Conservation (phyloP, 2,113 vertebrate genomes). For the Salvator merianae region DNA sequence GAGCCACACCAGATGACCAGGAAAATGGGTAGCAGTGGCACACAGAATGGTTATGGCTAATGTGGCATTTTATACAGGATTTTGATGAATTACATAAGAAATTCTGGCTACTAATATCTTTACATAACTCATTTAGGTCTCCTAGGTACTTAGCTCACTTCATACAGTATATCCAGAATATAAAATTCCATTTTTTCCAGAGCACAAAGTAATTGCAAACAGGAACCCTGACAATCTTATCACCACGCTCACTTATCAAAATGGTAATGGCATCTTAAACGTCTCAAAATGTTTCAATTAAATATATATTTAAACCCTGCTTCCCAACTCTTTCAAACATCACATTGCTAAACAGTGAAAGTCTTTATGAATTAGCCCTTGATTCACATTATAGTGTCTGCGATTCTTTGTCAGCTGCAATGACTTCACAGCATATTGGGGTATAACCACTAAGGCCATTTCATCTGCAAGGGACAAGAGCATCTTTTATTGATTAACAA, state of each 20-base stretch:
- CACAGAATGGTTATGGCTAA: too few species aligned
- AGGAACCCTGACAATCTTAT: background rate
- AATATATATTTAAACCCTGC: slow-evolving; percentile 55
- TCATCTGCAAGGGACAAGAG: slow-evolving; percentile 28
- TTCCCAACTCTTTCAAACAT: slow-evolving; percentile 56
- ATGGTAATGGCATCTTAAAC: slow-evolving; percentile 28
- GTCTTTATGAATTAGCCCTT: slow-evolving; percentile 56
- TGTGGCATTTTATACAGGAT: too few species aligned
- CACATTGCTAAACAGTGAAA: slow-evolving; percentile 60
- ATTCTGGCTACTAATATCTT: too few species aligned
- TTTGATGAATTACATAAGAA: too few species aligned
- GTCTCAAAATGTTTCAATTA: slow-evolving; percentile 56
- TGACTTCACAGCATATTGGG: slow-evolving; percentile 62
- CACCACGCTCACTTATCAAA: slow-evolving; percentile 27
- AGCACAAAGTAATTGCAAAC: background rate
- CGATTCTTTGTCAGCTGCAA: slow-evolving; percentile 63
- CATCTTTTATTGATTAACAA: slow-evolving; percentile 63
- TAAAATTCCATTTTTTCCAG: slow-evolving; percentile 4
- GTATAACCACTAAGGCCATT: slow-evolving; percentile 54
- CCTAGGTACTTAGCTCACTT: background rate
- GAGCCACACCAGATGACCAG: too few species aligned
- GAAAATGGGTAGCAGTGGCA: too few species aligned
- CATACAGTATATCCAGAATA: background rate
- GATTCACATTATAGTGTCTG: slow-evolving; percentile 61
- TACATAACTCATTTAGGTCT: background rate